Percentiles rank a stretch among this genome's conserved stretches.
Conservation (phyloP, 2,888 invertebrate genomes). For the Cryptus viduatorius region DNA sequence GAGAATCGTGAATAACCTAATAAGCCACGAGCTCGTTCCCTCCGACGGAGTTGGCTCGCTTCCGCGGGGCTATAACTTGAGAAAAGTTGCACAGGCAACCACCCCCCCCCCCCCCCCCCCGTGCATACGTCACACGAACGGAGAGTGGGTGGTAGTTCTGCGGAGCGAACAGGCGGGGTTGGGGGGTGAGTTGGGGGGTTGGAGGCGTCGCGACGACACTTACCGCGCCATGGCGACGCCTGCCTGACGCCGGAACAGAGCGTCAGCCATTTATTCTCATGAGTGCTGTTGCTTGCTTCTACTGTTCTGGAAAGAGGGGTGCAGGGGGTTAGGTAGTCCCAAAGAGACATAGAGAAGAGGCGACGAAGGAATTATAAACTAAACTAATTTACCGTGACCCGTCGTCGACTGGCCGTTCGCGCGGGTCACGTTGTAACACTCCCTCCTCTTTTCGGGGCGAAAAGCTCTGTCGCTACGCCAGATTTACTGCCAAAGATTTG, state of each 20-base stretch:
- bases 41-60: slow-evolving; percentile 53
- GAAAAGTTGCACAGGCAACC: slow-evolving; percentile 70
- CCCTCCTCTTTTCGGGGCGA: not conserved
- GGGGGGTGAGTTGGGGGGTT: slow-evolving; percentile 33
- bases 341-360: slow-evolving; percentile 53
- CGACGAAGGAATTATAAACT: slow-evolving; percentile 78
- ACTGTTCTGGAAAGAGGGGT: not conserved
- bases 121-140: slow-evolving; percentile 71
- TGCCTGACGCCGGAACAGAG: slow-evolving; percentile 74
- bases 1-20: slow-evolving; percentile 67
- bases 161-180: slow-evolving; percentile 22
- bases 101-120: slow-evolving; percentile 26
- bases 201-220: slow-evolving; percentile 72
- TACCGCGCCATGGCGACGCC: slow-evolving; percentile 73
- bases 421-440: slow-evolving; percentile 25
- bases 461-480: slow-evolving; percentile 11
- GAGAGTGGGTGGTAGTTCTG: slow-evolving; percentile 32
- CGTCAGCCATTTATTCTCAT: slow-evolving; percentile 76
- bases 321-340: slow-evolving; percentile 5
- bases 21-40: slow-evolving; percentile 66
- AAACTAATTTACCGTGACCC: slow-evolving; percentile 76
- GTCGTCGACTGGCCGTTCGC: slow-evolving; percentile 40
- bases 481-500: slow-evolving; percentile 50
- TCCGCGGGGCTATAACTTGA: slow-evolving; percentile 67
- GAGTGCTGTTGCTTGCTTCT: slow-evolving; percentile 64